Evolutionary conservation across 2,113 vertebrate genomes (phyloP).

Genomic region (Syrmaticus mikado): DNA sequence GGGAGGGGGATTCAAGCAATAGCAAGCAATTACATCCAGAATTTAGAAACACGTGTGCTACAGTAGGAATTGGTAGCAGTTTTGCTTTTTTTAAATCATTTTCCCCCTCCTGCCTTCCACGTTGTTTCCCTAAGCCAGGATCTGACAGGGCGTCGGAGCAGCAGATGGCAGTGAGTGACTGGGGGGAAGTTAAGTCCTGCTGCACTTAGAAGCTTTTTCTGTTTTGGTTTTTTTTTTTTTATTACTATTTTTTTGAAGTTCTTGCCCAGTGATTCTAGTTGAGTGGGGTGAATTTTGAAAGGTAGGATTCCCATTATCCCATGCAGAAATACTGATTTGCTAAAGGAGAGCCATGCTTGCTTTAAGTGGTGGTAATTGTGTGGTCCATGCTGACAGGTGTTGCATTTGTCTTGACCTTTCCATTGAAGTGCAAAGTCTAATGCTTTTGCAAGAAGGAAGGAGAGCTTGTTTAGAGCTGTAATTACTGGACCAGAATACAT

Average conservation of each 20-base stretch:
- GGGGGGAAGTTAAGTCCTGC: neutral
- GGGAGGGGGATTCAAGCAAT: neutral
- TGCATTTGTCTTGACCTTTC: conserved; percentile 2
- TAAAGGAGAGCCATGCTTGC: neutral
- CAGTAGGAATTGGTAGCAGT: neutral
- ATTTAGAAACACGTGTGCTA: neutral
- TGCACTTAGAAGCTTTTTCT: neutral
- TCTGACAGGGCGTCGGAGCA: neutral
- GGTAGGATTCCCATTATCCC: neutral
- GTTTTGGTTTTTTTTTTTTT: neutral
- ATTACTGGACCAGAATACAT: neutral
- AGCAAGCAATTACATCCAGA: neutral
- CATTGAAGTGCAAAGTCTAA: neutral
- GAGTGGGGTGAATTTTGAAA: neutral
- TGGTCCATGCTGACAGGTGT: neutral
- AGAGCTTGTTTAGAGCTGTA: conserved; percentile 1
- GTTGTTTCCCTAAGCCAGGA: neutral
- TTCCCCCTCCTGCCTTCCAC: neutral
- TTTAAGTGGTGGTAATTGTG: conserved; percentile 8
- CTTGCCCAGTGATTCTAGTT: neutral
- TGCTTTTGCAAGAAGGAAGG: neutral
- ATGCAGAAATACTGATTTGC: neutral
- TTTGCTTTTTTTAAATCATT: neutral
- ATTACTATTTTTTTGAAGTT: neutral
- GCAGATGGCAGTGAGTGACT: neutral